Conservation (phyloP, 2,113 vertebrate species). For the Onychorhynchus coronatus region DNA sequence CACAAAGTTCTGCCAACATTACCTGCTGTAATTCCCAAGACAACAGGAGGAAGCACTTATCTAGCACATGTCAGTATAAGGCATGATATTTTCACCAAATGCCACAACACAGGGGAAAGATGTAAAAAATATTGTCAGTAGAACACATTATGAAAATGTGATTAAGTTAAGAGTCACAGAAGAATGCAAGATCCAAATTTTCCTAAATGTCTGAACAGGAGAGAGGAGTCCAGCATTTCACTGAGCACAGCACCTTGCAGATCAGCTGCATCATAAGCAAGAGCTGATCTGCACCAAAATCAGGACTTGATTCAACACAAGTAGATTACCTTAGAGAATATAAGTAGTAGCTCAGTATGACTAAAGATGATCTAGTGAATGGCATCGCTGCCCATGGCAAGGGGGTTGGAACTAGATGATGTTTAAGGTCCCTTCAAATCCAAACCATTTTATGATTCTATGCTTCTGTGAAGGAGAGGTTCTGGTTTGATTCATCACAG, state of each 20-base stretch:
- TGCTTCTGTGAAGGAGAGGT: not conserved
- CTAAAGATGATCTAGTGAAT: not conserved
- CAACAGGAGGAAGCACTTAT: not conserved
- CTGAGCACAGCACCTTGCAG: not conserved
- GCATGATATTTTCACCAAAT: not conserved
- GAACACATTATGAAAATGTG: not conserved
- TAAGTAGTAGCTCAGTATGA: not conserved
- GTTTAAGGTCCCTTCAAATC: not conserved
- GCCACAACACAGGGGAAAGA: not conserved
- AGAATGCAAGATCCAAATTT: not conserved
- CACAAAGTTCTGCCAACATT: not conserved
- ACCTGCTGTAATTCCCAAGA: not conserved
- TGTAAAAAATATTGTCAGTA: not conserved
- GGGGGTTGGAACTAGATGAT: not conserved
- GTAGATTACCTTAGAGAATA: not conserved
- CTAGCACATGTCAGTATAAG: not conserved
- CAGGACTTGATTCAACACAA: not conserved
- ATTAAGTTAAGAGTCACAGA: not conserved
- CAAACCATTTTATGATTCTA: not conserved
- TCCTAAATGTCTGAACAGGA: not conserved
- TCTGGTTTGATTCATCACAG: not conserved
- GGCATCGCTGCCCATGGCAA: not conserved
- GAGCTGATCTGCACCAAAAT: not conserved
- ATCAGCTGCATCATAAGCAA: not conserved
- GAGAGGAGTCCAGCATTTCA: not conserved